Evolutionary conservation across 2,888 invertebrate genomes (phyloP).

Genomic region (Ametastegia equiseti): DNA sequence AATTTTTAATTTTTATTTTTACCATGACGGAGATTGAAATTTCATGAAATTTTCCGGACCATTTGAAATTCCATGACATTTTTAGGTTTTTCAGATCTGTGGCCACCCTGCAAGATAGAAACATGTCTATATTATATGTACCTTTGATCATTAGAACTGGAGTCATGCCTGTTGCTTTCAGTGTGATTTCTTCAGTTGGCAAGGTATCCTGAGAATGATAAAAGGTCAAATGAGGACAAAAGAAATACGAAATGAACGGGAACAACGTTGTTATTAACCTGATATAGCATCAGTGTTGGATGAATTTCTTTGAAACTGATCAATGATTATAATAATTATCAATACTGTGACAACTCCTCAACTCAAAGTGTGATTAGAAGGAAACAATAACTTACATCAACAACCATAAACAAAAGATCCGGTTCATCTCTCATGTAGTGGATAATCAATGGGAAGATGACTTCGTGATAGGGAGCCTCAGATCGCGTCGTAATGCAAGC

Average conservation of each 20-base stretch:
- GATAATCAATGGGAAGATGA: constrained; percentile 36
- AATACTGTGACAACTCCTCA: neutral
- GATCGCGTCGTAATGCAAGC: constrained; percentile 20
- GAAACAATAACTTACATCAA: constrained; percentile 41
- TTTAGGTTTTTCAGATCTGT: too few species aligned
- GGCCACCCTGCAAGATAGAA: too few species aligned
- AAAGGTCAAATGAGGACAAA: neutral
- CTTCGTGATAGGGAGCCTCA: constrained; percentile 31
- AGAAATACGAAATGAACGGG: neutral
- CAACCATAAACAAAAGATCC: constrained; percentile 25
- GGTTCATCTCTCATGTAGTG: constrained; percentile 40
- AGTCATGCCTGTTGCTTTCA: neutral
- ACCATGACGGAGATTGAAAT: too few species aligned
- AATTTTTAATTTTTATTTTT: too few species aligned
- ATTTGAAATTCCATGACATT: too few species aligned
- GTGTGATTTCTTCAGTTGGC: neutral
- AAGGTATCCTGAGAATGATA: neutral
- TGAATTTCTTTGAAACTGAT: neutral
- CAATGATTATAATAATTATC: neutral
- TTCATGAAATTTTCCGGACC: too few species aligned
- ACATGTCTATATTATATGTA: too few species aligned
- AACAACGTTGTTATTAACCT: neutral
- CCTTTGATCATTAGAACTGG: constrained; percentile 4
- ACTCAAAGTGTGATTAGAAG: neutral
- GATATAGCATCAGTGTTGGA: neutral